These are phyloP conservation scores for Malthinus flaveolus DNA, from an alignment of 2,888 invertebrate species.

Conservation along the genomic window DNA sequence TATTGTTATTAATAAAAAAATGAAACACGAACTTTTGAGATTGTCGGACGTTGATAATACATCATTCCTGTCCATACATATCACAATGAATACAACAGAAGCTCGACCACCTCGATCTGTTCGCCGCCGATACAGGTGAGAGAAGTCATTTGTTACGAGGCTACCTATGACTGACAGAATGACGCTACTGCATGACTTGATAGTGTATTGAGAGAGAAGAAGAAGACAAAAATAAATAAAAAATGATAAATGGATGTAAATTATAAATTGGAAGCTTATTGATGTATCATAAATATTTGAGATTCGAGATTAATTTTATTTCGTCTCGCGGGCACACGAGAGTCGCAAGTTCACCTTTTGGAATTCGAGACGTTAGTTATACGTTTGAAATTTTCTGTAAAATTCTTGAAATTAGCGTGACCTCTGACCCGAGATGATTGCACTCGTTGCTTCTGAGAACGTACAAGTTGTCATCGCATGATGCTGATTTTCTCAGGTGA, in stretches of 20 bases:
- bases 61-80: constrained; percentile 38
- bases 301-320: too few species aligned
- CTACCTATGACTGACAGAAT: constrained; percentile 44
- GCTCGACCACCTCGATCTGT: constrained; percentile 21
- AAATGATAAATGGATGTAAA: constrained; percentile 33
- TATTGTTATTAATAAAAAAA: constrained; percentile 6
- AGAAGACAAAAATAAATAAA: constrained; percentile 21
- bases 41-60: constrained; percentile 33
- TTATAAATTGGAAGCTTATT: constrained; percentile 4
- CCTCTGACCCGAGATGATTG: constrained; percentile 4
- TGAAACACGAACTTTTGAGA: constrained; percentile 23
- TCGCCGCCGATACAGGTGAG: constrained; percentile 32
- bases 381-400: too few species aligned
- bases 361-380: too few species aligned
- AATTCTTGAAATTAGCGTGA: background rate
- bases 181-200: constrained; percentile 40
- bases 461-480: constrained; percentile 11
- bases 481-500: constrained; percentile 18
- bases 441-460: constrained; percentile 8
- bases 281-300: background rate
- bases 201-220: constrained; percentile 7
- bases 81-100: constrained; percentile 30
- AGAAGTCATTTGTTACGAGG: constrained; percentile 32
- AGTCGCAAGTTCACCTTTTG: too few species aligned
- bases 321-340: too few species aligned